Evolutionary conservation across 2,888 invertebrate species (phyloP), one percentile per base, ranked within the genome.

Genomic region (Polymixis flavicincta): DNA sequence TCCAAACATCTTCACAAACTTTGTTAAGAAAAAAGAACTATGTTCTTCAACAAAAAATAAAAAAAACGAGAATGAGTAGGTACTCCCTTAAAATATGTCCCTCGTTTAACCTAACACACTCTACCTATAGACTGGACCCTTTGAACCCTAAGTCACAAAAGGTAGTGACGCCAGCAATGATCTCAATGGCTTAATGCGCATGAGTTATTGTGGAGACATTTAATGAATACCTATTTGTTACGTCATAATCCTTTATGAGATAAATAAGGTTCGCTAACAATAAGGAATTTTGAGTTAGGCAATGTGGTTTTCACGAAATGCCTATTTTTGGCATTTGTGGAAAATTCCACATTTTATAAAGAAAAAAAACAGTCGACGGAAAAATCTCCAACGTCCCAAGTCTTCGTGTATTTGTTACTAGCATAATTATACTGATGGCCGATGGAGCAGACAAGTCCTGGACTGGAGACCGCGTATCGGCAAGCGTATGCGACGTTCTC

Each of bases 121-220:
- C 1, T 14, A 65, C 22, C 25, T 61, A 32, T 67, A 52, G 3
- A 60, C 45, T 67, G 64, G 57, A 63, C 74, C 80, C 54, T 65
- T 80, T 57, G 17, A 68, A 61, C 25, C 17, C 50, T 25, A 50
- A 64, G 54, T 60, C 59, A 60, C 68, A 74, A 64, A 78, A 79
- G 45, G 28, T 32, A 68, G 55, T 52, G 80, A 67, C 25, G 7
- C 48, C 52, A 48, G 59, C 57, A 79, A 78, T 78, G 42, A 66
- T 54, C 55, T 63, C 37, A 63, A 45, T 13, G 59, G 72, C 66
- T 71, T 67, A 61, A n/a, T 78, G 55, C 28, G 37, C 37, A 67
- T 37, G 48, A 80, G 55, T 61, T 67, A 79, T 72, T 55, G 55
- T 71, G 28, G 42, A 55, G 17, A 42, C 42, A 52, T 32, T 60